A percentile compares a stretch with the other conserved stretches of the same genome.
phyloP scores from a whole-genome alignment of 2,797 vertebrate species.

The Fringilla coelebs region DNA sequence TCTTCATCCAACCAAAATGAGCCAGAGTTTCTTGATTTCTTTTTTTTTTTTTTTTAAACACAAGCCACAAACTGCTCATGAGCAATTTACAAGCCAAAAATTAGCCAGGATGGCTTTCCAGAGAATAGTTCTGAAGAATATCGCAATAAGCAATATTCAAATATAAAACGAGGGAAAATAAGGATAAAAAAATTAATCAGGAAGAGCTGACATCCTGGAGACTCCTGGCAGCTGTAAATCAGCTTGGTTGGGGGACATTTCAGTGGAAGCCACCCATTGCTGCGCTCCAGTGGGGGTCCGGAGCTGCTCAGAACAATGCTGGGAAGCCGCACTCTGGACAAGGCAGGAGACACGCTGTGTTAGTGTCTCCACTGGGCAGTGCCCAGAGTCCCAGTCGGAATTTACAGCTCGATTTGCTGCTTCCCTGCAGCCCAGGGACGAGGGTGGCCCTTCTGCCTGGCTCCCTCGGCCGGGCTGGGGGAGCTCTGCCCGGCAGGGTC shows the following conservation, averaged over 20 bases:
- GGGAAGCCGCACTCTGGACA: slow-evolving; percentile 63
- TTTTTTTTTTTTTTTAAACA: slow-evolving; percentile 6
- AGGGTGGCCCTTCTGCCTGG: not conserved
- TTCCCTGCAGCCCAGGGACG: not conserved
- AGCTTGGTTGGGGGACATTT: slow-evolving; percentile 57
- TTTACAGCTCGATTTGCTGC: slow-evolving; percentile 12
- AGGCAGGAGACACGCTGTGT: slow-evolving; percentile 65
- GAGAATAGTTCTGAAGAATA: slow-evolving; percentile 62
- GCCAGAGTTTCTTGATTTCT: slow-evolving; percentile 18
- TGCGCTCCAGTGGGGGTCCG: slow-evolving; percentile 57
- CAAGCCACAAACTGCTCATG: slow-evolving; percentile 54
- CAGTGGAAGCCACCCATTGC: slow-evolving; percentile 58
- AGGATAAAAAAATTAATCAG: slow-evolving; percentile 71
- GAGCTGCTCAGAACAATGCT: slow-evolving; percentile 65
- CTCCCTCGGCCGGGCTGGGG: not conserved
- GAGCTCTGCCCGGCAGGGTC: rapidly evolving
- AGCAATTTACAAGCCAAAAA: slow-evolving; percentile 65
- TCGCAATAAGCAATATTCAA: slow-evolving; percentile 52
- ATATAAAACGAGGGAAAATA: slow-evolving; percentile 64
- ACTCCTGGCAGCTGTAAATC: slow-evolving; percentile 63
- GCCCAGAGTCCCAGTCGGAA: slow-evolving; percentile 34
- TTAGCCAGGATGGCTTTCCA: slow-evolving; percentile 63
- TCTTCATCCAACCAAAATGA: slow-evolving; percentile 52
- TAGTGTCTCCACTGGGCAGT: slow-evolving; percentile 66
- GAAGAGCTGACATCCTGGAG: slow-evolving; percentile 64